Evolutionary conservation across 2,888 invertebrate genomes (phyloP), one percentile per base, ranked within the genome.

Genomic region (Phortica okadai): DNA sequence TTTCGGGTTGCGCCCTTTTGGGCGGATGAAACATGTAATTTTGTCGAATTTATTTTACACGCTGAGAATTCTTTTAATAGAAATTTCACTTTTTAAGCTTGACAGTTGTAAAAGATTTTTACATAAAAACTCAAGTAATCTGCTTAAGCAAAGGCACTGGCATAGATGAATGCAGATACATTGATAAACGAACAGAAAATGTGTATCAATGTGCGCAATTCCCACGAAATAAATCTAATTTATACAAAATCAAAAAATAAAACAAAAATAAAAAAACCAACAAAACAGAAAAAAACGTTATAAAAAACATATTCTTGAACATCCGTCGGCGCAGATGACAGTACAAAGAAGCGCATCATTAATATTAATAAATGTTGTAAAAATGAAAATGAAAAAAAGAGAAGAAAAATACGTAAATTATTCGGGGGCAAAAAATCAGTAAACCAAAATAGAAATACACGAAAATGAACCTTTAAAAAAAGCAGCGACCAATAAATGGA

Each of bases 331-430:
- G n/a, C n/a, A 54, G 16, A 21, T 33, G 70, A 72, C 56, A 41
- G 54, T 11, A 80, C 54, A 79, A 80, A 82, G 74, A 77, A 79
- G 80, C 81, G 81, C 80, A 84, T 83, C 85, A 85, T 85, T 86
- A 87, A 86, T 87, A 87, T 86, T 85, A 84, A 85, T 87, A 83
- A 85, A 85, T 80, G 73, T 82, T 82, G 78, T 76, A 84, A 83
- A 58, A 83, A 76, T 6, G 16, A 67, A 69, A 69, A 69, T 69
- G 1, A 16, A 25, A 11, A 6, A 21, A 69, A 33, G 6, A 66
- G 33, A 72, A 72, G 0, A 62, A 62, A 10, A 16, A 21, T 0
- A 50, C 33, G n/a, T 25, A 11, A 62, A 62, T 6, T n/a, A 44
- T 67, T 67, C 25, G 25, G 8, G 25, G 33, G 7, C 11, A 69